Percentiles rank a stretch among this genome's conserved stretches.
Evolutionary conservation across 2,113 vertebrate genomes (phyloP).

Genomic region (Zosterops japonicus): DNA sequence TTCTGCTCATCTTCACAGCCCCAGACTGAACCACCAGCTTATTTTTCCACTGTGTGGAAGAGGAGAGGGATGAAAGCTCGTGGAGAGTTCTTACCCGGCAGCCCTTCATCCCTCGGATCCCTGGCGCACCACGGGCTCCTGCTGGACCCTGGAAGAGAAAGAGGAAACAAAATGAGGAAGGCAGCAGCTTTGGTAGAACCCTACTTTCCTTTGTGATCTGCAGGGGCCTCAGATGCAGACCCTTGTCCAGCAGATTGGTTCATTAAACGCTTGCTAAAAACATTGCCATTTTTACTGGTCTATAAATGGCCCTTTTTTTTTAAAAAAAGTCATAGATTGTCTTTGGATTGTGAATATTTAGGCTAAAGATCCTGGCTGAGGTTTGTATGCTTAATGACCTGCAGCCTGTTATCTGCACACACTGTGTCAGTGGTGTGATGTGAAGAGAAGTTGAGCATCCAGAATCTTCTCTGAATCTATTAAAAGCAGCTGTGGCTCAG

Average conservation of each 20-base stretch:
- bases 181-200: neutral
- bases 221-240: neutral
- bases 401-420: neutral
- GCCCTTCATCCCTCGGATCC: slow-evolving; percentile 89
- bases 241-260: neutral
- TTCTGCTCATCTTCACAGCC: neutral
- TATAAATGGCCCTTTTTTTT: neutral
- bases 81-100: slow-evolving; percentile 78
- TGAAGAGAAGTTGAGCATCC: neutral
- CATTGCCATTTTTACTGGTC: neutral
- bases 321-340: neutral
- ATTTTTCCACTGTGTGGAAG: neutral
- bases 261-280: neutral
- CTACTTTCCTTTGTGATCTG: neutral
- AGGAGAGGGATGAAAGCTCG: neutral
- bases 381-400: neutral
- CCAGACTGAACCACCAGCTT: neutral
- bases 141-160: slow-evolving; percentile 79
- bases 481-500: slow-evolving; percentile 47
- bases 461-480: slow-evolving; percentile 16
- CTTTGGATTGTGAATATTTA: neutral
- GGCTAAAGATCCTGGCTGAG: slow-evolving; percentile 16
- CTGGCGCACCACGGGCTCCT: slow-evolving; percentile 82
- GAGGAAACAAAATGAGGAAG: neutral
- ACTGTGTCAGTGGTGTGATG: neutral